Conservation (phyloP, 2,888 invertebrate genomes). For the Leptinotarsa rubiginosa region DNA sequence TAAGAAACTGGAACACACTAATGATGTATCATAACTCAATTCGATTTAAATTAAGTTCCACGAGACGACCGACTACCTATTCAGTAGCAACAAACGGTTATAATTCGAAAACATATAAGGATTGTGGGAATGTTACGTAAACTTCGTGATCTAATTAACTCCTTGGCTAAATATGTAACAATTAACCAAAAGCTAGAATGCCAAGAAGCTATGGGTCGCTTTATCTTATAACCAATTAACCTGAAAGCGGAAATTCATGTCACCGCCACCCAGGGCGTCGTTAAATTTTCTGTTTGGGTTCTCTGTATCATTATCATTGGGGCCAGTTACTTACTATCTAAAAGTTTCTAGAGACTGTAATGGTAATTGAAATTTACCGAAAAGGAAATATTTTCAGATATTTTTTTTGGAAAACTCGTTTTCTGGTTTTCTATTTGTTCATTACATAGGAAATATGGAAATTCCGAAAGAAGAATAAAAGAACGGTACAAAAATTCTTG, state of each 20-base stretch:
- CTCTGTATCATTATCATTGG: too few species aligned
- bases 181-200: conserved; percentile 3
- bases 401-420: too few species aligned
- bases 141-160: conserved; percentile 9
- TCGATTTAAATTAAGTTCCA: background rate
- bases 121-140: conserved; percentile 14
- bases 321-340: too few species aligned
- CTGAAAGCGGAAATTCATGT: background rate
- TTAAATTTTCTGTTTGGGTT: background rate
- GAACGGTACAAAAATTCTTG: too few species aligned
- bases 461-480: too few species aligned
- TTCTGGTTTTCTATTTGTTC: too few species aligned
- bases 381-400: too few species aligned
- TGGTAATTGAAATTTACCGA: too few species aligned
- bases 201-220: conserved; percentile 11
- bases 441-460: too few species aligned
- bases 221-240: conserved; percentile 13
- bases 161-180: conserved; percentile 14
- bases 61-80: background rate
- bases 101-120: conserved; percentile 3
- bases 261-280: background rate
- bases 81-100: background rate
- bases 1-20: background rate
- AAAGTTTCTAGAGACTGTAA: too few species aligned
- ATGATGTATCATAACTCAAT: conserved; percentile 1